Evolutionary conservation across 2,797 vertebrate genomes (phyloP).

Genomic region (Nothura maculosa): DNA sequence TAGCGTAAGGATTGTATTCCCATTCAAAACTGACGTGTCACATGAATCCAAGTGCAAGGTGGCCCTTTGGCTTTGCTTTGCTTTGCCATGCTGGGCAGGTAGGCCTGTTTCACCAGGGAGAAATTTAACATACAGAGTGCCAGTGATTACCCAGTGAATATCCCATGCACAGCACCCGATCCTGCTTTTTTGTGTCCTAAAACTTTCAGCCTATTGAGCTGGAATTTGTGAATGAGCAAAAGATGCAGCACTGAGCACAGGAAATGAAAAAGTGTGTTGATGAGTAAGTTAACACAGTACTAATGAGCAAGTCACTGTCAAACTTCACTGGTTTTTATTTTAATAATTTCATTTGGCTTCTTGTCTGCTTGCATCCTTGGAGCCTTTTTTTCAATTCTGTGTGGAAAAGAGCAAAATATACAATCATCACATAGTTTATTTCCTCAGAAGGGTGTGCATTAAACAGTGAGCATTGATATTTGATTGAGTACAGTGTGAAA

Average conservation of each 20-base stretch:
- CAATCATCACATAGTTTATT: conserved; percentile 1
- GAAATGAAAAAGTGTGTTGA: not conserved
- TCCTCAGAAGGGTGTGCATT: conserved; percentile 28
- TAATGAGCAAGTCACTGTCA: not conserved
- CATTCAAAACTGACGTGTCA: not conserved
- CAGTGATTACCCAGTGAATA: too few species aligned
- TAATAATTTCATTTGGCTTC: conserved; percentile 59
- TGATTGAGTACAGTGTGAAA: conserved; percentile 5
- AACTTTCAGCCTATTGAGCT: not conserved
- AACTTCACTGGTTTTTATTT: not conserved
- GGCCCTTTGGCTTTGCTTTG: not conserved
- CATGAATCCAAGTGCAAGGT: not conserved
- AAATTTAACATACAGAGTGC: not conserved
- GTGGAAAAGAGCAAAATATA: conserved; percentile 53
- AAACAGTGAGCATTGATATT: not conserved
- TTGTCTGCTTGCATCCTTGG: conserved; percentile 1
- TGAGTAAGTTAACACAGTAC: not conserved
- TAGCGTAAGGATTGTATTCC: not conserved
- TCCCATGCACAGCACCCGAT: not conserved
- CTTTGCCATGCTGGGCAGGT: not conserved
- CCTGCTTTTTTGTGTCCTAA: not conserved
- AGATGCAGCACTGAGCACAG: not conserved
- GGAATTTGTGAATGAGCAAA: not conserved
- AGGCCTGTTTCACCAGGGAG: not conserved
- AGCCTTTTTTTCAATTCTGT: conserved; percentile 21